Evolutionary conservation across 1,140 invertebrate genomes (phyloP), one percentile per base, ranked within the genome.

Genomic region (Rhagoletis pomonella): DNA sequence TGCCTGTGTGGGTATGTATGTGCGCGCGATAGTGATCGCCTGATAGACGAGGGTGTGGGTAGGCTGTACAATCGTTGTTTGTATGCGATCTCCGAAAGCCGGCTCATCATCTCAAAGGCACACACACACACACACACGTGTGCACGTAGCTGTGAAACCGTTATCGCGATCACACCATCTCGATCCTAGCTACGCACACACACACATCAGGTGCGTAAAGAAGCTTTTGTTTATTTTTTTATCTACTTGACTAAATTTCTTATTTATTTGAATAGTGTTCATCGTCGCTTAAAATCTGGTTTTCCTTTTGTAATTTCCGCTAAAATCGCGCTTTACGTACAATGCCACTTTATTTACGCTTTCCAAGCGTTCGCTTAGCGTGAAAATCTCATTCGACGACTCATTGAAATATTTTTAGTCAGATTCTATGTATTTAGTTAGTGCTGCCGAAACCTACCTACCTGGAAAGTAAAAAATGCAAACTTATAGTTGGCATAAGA

Each of bases 41-140:
- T 55, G 47, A n/a, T 55, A 81, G 17, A 81, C 47, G 50, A 81
- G 50, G 73, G 73, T 81, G 73, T 58, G 50, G 7, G 19, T 81
- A 9, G 6, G 39, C 17, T 81, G 67, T 6, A 12, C 29, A 17
- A 10, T 44, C 29, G 29, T 29, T 42, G 67, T 17, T 44, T 73
- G 10, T 47, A 17, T n/a, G 42, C 12, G 14, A 17, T 44, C 67
- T 73, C 42, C 67, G 42, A 9, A 73, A 81, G 73, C 47, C 73
- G 73, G 47, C 73, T 81, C 10, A 73, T 6, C 1, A 42, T 73
- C 12, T 29, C 29, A 29, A 59, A 59, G 12, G 58, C 58, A 59
- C 12, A 59, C 12, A 12, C 58, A 47, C 17, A 81, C 73, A 29
- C 4, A 67, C 0, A 4, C n/a, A 42, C 39, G 64, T 4, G 64